Conservation (phyloP, 1,140 invertebrate genomes). For the Helicoverpa armigera region DNA sequence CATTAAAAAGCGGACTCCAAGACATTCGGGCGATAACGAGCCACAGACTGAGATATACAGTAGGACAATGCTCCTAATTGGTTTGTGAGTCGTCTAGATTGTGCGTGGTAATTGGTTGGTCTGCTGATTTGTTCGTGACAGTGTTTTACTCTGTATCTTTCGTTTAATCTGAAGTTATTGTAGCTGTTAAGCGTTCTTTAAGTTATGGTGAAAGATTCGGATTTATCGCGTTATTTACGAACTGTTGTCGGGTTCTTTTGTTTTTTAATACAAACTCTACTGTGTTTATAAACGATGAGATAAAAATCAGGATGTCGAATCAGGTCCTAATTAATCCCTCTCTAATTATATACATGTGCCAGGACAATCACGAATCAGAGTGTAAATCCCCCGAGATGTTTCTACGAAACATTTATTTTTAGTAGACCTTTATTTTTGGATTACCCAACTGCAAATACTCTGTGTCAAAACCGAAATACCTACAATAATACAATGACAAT, state of each 20-base stretch:
- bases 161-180: not conserved
- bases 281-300: not conserved
- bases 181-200: not conserved
- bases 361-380: no score
- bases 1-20: slow-evolving; percentile 71
- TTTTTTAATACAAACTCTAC: not conserved
- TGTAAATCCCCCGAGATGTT: no score
- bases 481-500: slow-evolving; percentile 67
- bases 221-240: not conserved
- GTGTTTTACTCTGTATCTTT: not conserved
- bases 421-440: not conserved
- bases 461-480: slow-evolving; percentile 59
- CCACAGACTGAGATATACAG: slow-evolving; percentile 40
- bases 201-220: not conserved
- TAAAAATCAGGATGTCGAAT: no score
- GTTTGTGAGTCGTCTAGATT: slow-evolving; percentile 18
- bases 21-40: slow-evolving; percentile 67
- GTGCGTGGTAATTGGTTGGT: slow-evolving; percentile 18
- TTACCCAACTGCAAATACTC: slow-evolving; percentile 52
- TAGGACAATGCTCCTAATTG: slow-evolving; percentile 34
- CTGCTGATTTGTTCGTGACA: slow-evolving; percentile 10
- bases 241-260: not conserved
- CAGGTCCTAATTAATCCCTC: no score
- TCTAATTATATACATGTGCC: no score
- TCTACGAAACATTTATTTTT: no score